These are phyloP conservation scores for Dascyllus trimaculatus DNA, from an alignment of 2,113 vertebrate species.

Conservation along the genomic window DNA sequence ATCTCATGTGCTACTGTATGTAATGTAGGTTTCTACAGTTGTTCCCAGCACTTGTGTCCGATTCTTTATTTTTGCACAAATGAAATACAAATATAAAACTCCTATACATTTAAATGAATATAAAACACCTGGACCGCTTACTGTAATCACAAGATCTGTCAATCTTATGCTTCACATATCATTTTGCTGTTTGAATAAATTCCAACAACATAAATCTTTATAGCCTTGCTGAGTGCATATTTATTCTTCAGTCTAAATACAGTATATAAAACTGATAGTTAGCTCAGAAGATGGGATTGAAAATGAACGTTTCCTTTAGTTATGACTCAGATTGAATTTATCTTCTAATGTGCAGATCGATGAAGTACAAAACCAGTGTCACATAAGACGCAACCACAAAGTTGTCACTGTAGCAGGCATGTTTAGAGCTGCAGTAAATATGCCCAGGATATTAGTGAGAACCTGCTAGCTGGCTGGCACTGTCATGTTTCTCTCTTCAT, in stretches of 20 bases:
- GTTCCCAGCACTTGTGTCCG: background rate
- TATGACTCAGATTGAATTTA: background rate
- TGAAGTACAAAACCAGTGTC: too few species aligned
- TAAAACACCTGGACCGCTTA: background rate
- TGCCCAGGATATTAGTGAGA: background rate
- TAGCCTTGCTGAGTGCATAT: background rate
- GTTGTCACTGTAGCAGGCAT: background rate
- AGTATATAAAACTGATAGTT: background rate
- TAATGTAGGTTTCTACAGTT: background rate
- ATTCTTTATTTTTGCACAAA: background rate
- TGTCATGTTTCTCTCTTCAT: background rate
- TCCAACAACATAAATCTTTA: background rate
- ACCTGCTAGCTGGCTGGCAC: conserved; percentile 66
- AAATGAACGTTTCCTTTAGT: too few species aligned
- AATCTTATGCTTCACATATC: too few species aligned
- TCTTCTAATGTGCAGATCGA: too few species aligned
- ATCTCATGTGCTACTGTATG: background rate
- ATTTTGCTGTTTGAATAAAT: too few species aligned
- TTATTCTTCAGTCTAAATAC: too few species aligned
- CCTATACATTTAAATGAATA: background rate
- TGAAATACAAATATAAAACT: background rate
- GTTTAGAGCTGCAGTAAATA: background rate
- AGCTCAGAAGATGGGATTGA: too few species aligned
- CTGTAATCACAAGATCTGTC: background rate
- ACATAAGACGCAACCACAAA: background rate